Conservation (phyloP, 2,888 invertebrate species). For the Lutraria lutraria region DNA sequence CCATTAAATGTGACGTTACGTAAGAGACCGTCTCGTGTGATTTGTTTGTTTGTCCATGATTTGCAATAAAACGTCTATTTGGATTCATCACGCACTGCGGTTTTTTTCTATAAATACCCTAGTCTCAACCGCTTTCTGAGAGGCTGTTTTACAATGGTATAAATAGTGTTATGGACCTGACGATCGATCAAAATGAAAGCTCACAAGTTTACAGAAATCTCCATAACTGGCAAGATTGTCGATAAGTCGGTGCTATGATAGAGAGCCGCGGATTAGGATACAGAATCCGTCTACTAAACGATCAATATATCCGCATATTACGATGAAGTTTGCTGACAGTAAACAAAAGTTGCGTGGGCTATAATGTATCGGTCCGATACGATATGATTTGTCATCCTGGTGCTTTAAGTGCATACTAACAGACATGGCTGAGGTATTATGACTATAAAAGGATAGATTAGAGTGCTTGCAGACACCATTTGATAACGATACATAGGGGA, state of each 20-base stretch:
- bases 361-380: background rate
- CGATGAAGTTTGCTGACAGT: background rate
- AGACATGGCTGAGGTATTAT: background rate
- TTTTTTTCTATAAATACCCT: too few species aligned
- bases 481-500: too few species aligned
- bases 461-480: too few species aligned
- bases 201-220: background rate
- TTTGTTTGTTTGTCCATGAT: too few species aligned
- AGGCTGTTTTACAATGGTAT: background rate
- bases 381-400: background rate
- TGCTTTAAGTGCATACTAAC: background rate
- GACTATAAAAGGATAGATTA: too few species aligned
- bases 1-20: too few species aligned
- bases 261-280: constrained; percentile 1
- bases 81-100: too few species aligned
- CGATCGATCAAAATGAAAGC: constrained; percentile 6
- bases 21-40: too few species aligned
- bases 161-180: background rate
- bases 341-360: constrained; percentile 4
- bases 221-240: constrained; percentile 10
- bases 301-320: background rate
- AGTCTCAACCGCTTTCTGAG: background rate
- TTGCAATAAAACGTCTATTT: too few species aligned
- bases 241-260: background rate
- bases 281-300: background rate